Evolutionary conservation across 1,140 invertebrate genomes (phyloP).

Genomic region (Neodiprion fabricii): DNA sequence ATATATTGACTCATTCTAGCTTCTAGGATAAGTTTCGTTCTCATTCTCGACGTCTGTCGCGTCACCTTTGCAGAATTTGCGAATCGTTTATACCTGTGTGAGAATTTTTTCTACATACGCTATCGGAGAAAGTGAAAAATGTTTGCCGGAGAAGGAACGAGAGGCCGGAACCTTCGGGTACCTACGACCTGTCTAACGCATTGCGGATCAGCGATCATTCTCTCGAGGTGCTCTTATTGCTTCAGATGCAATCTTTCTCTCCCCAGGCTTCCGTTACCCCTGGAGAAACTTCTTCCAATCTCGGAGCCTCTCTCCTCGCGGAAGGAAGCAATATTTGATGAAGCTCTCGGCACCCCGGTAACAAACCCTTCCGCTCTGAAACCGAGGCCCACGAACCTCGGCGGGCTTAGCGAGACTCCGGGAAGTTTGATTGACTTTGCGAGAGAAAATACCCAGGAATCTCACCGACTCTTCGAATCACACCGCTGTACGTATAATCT

Average conservation of each 20-base stretch:
- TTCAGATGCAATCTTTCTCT: neutral
- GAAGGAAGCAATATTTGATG: neutral
- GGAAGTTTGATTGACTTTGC: neutral
- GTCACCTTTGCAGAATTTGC: too few relatives aligned
- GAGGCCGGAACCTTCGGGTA: too few relatives aligned
- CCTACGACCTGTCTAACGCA: too few relatives aligned
- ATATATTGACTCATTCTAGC: too few relatives aligned
- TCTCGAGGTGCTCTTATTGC: neutral
- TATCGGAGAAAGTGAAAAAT: too few relatives aligned
- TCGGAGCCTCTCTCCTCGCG: neutral
- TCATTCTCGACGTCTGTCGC: too few relatives aligned
- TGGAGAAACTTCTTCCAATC: neutral
- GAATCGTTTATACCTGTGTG: too few relatives aligned
- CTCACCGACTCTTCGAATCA: neutral
- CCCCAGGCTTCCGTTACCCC: neutral
- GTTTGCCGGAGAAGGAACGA: too few relatives aligned
- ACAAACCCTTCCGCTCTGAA: conserved; percentile 2
- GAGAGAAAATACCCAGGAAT: neutral
- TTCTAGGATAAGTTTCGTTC: too few relatives aligned
- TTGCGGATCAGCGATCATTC: neutral
- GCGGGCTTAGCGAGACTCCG: neutral
- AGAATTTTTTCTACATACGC: too few relatives aligned
- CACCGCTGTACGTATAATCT: neutral
- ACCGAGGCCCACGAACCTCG: neutral
- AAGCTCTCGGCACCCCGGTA: neutral